Base-by-base conservation (phyloP, 2,113 vertebrate species). In the Neolamprologus caudopunctatus region DNA sequence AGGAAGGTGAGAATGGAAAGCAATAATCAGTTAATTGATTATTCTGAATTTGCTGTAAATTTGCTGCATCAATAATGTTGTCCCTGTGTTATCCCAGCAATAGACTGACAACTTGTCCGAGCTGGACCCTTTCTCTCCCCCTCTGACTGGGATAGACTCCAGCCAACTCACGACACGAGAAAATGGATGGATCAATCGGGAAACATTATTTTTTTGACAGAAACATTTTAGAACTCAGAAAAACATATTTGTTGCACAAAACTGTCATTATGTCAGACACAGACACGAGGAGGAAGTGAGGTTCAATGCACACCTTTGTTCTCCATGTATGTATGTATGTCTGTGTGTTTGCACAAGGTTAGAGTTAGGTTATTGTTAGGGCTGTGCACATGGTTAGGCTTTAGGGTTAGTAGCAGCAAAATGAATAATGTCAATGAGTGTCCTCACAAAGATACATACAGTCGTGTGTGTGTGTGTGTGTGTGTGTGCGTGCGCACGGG, bases 261-360 rank as follows among this genome's bases (percentile, higher is more conserved):
- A 83, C 61, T 82, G 31, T 57, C 55, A 87, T 75, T 12, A 53
- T 78, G 45, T 54, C 81, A 28, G 53, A 80, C 61, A 51, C 33
- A 50, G 1, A 37, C 73, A 86, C 2, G 57, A 82, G 75, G 61
- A 88, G 83, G 91, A 92, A 89, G 85, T 88, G 55, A 84, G 81
- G 37, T 19, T 86, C 68, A 81, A 80, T 87, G 86, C 47, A 87
- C 58, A 50, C 45, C 90, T 88, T 88, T 71, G 58, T 63, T 63
- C 17, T 7, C 58, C 28, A 4, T 26, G 78, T 54, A 82, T 58
- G 61, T 80, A 75, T 58, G 82, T 84, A 42, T 33, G 37, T 17
- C 3, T 73, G 37, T 42, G n/a, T 45, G 37, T 42, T 73, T 73
- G 21, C 40, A 73, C 21, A 73, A 45, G 68, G 40, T 75, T 28